phyloP scores from a whole-genome alignment of 2,797 vertebrate species.

The Ceryle rudis region DNA sequence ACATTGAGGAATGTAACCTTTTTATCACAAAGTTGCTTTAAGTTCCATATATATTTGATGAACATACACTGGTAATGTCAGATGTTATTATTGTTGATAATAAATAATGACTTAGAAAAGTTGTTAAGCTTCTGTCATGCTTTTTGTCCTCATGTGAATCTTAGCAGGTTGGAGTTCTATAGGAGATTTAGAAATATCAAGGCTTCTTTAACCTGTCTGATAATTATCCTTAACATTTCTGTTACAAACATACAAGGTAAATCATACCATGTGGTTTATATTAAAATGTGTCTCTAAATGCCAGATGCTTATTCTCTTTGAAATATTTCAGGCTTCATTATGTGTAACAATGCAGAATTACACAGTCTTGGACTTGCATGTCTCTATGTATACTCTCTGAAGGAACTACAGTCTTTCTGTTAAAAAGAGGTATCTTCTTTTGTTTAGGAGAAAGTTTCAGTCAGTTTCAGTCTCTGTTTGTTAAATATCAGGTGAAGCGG shows the following conservation, averaged over 20 bases:
- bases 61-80: background rate
- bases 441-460: too few relatives aligned
- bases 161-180: background rate
- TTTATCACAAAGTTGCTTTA: background rate
- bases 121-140: background rate
- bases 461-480: too few relatives aligned
- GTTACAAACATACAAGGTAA: background rate
- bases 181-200: background rate
- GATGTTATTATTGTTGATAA: background rate
- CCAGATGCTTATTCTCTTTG: background rate
- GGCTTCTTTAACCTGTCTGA: background rate
- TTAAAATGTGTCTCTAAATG: background rate
- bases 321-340: constrained; percentile 20
- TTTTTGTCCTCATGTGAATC: background rate
- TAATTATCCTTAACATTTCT: background rate
- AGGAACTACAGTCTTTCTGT: too few relatives aligned
- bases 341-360: background rate
- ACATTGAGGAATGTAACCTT: background rate
- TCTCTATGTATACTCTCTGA: background rate
- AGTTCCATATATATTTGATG: background rate
- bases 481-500: too few relatives aligned
- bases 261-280: background rate
- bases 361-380: background rate
- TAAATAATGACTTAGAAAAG: background rate
- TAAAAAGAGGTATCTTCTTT: too few relatives aligned